phyloP scores from a whole-genome alignment of 2,113 vertebrate genomes.

The Laterallus jamaicensis region DNA sequence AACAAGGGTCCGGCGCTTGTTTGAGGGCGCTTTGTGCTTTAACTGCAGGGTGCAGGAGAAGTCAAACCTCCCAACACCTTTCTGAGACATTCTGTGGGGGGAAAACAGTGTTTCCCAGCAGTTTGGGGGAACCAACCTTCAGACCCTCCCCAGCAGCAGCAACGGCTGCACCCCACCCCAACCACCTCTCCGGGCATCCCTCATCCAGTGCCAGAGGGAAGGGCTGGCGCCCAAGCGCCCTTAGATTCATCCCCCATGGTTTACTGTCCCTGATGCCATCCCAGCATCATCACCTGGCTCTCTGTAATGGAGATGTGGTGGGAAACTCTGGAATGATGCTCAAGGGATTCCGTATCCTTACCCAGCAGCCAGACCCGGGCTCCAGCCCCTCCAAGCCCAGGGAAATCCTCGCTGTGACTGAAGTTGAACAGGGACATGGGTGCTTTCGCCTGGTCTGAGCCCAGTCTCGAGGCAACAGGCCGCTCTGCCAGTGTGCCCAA shows the following conservation, averaged over 20 bases:
- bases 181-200: neutral
- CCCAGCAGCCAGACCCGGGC: neutral
- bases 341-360: rapidly evolving
- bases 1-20: neutral
- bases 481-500: neutral
- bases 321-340: neutral
- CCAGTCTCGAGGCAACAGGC: rapidly evolving
- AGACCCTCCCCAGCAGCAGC: neutral
- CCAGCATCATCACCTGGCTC: neutral
- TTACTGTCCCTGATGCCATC: rapidly evolving
- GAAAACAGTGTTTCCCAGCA: no score
- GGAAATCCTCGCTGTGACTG: rapidly evolving
- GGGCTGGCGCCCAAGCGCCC: neutral
- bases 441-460: neutral
- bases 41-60: rapidly evolving
- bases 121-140: neutral
- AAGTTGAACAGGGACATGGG: neutral
- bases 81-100: neutral
- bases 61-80: neutral
- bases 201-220: neutral
- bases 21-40: neutral
- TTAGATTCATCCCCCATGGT: no score
- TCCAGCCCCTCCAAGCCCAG: neutral
- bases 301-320: rapidly evolving
- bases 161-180: no score